phyloP scores from a whole-genome alignment of 2,797 vertebrate genomes.

The Fringilla coelebs region DNA sequence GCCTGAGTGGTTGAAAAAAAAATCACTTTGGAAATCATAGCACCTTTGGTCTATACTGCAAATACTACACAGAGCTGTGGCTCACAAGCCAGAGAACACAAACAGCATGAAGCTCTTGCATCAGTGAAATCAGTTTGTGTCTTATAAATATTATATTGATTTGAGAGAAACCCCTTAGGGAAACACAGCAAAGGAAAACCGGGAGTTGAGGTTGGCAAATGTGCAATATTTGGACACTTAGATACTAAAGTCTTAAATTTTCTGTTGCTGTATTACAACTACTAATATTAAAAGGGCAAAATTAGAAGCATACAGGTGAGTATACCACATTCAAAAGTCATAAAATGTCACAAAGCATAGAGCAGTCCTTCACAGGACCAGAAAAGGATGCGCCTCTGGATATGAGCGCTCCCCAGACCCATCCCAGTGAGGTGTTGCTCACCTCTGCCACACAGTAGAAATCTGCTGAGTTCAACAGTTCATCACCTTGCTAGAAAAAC shows the following conservation, averaged over 20 bases:
- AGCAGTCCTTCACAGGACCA: not conserved
- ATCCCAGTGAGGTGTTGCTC: rapidly evolving
- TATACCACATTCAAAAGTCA: not conserved
- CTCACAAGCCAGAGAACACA: not conserved
- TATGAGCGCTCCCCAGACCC: not conserved
- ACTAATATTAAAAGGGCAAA: not conserved
- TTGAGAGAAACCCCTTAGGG: not conserved
- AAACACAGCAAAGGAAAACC: not conserved
- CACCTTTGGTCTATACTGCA: not conserved
- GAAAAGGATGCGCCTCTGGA: not conserved
- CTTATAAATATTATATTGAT: not conserved
- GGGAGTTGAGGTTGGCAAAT: not conserved
- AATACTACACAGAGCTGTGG: not conserved
- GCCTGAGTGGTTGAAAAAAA: not conserved
- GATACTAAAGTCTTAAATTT: not conserved
- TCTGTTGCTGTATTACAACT: not conserved
- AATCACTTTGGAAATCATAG: not conserved
- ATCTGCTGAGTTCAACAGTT: not conserved
- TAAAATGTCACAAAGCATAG: not conserved
- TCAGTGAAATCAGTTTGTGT: not conserved
- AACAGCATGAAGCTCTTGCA: not conserved
- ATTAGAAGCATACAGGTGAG: not conserved
- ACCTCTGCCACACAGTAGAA: not conserved
- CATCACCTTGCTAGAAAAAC: constrained; percentile 39
- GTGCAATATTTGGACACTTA: not conserved